phyloP scores from a whole-genome alignment of 1,140 invertebrate species.

The Akabosia matsudoensis region DNA sequence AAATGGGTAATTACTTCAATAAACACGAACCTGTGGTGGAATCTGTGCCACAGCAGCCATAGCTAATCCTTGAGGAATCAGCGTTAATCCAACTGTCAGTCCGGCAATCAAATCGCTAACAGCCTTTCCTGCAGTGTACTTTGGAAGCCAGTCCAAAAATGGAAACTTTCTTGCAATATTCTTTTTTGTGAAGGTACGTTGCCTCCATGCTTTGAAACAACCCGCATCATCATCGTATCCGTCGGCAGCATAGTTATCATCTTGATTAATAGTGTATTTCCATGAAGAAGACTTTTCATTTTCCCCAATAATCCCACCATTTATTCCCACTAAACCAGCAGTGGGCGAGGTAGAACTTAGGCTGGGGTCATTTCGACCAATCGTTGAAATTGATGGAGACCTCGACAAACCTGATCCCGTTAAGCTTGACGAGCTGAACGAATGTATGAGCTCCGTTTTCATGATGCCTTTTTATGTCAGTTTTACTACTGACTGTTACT shows the following conservation, averaged over 20 bases:
- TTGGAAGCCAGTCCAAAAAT: conserved; percentile 60
- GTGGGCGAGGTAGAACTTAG: not conserved
- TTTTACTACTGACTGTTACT: too few relatives aligned
- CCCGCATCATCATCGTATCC: conserved; percentile 19
- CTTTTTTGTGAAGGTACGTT: conserved; percentile 57
- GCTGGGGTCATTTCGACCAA: conserved; percentile 2
- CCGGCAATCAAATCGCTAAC: conserved; percentile 48
- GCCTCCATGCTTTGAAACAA: conserved; percentile 52
- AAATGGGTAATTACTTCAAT: too few relatives aligned
- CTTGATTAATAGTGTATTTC: not conserved
- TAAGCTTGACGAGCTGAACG: conserved; percentile 39
- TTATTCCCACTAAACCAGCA: not conserved
- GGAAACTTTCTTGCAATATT: conserved; percentile 60
- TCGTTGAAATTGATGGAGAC: conserved; percentile 23
- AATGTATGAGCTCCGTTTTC: conserved; percentile 43
- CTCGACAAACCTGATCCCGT: conserved; percentile 26
- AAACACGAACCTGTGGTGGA: conserved; percentile 65
- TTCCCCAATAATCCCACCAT: not conserved
- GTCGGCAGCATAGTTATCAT: not conserved
- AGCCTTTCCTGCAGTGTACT: conserved; percentile 57
- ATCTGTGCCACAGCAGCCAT: conserved; percentile 79
- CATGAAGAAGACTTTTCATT: conserved; percentile 2
- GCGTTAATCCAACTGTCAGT: conserved; percentile 74
- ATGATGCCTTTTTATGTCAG: not conserved
- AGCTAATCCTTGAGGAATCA: conserved; percentile 82